phyloP scores from a whole-genome alignment of 2,797 vertebrate species.

The Miichthys miiuy region DNA sequence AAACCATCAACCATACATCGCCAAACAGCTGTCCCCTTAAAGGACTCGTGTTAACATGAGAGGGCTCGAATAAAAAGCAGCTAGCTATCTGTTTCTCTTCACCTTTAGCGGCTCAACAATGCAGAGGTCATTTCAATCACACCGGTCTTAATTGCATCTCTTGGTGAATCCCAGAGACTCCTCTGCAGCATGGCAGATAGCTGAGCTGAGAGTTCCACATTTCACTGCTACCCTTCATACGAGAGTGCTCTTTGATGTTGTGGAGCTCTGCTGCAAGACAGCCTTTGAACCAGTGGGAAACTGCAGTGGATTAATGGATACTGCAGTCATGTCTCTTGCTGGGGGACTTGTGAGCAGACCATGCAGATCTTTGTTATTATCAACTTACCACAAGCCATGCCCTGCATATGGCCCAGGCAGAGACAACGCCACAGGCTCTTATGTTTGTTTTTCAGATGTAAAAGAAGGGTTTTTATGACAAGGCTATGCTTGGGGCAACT shows the following conservation, averaged over 20 bases:
- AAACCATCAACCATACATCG: constrained; percentile 14
- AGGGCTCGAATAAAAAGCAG: constrained; percentile 19
- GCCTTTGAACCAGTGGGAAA: constrained; percentile 80
- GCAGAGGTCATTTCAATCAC: constrained; percentile 64
- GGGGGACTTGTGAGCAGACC: constrained; percentile 67
- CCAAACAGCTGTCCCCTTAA: constrained; percentile 15
- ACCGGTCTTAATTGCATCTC: constrained; percentile 63
- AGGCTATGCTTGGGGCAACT: neutral
- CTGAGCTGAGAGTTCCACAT: constrained; percentile 68
- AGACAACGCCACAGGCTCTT: constrained; percentile 22
- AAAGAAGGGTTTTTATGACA: constrained; percentile 23
- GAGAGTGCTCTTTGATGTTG: constrained; percentile 77
- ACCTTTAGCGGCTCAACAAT: constrained; percentile 37
- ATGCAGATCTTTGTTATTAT: constrained; percentile 74
- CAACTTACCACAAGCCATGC: constrained; percentile 57
- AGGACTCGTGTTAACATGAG: constrained; percentile 18
- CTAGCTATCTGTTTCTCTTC: constrained; percentile 39
- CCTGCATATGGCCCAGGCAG: constrained; percentile 38
- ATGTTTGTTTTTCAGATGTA: constrained; percentile 56
- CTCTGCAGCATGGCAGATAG: constrained; percentile 67
- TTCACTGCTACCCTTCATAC: constrained; percentile 69
- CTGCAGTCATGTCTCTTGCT: constrained; percentile 75
- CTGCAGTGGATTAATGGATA: constrained; percentile 79
- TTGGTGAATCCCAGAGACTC: constrained; percentile 68
- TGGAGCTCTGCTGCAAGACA: constrained; percentile 74